Evolutionary conservation across 2,797 vertebrate genomes (phyloP).

Genomic region (Coluber constrictor): DNA sequence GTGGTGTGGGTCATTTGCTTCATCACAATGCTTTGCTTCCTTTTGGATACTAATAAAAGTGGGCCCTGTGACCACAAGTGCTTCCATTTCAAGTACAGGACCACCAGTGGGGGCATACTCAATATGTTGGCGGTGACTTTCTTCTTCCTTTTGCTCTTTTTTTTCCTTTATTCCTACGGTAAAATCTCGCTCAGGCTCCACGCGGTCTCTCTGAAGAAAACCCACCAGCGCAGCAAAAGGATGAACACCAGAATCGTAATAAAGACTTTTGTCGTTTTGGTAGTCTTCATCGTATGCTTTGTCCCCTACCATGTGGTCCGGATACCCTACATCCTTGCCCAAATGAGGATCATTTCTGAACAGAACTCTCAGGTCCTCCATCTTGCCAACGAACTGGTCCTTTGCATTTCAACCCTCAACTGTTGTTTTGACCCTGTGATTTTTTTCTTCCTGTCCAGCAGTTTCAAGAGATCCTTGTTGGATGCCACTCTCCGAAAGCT

Average conservation of each 20-base stretch:
- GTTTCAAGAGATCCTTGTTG: slow-evolving; percentile 62
- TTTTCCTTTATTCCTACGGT: slow-evolving; percentile 64
- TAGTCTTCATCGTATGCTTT: slow-evolving; percentile 67
- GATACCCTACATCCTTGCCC: slow-evolving; percentile 66
- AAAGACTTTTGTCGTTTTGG: slow-evolving; percentile 66
- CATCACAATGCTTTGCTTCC: slow-evolving; percentile 43
- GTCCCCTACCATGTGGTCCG: slow-evolving; percentile 67
- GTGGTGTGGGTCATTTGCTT: slow-evolving; percentile 54
- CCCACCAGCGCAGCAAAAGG: slow-evolving; percentile 51
- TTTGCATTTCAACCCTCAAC: slow-evolving; percentile 70
- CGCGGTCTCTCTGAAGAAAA: slow-evolving; percentile 51
- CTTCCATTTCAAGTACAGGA: slow-evolving; percentile 68
- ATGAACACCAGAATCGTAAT: slow-evolving; percentile 47
- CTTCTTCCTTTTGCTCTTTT: slow-evolving; percentile 57
- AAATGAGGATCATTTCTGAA: slow-evolving; percentile 50
- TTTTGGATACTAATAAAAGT: slow-evolving; percentile 30
- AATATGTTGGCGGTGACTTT: slow-evolving; percentile 55
- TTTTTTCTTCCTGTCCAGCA: slow-evolving; percentile 68
- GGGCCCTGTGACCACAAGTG: slow-evolving; percentile 57
- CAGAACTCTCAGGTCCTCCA: slow-evolving; percentile 62
- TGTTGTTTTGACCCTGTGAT: slow-evolving; percentile 72
- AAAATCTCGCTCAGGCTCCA: slow-evolving; percentile 65
- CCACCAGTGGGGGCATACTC: slow-evolving; percentile 35
- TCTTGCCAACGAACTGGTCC: slow-evolving; percentile 61
- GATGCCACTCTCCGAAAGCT: slow-evolving; percentile 60